Evolutionary conservation across 2,113 vertebrate species (phyloP), one percentile per base, ranked within the genome.

Genomic region (Neodontobutis hainanensis): DNA sequence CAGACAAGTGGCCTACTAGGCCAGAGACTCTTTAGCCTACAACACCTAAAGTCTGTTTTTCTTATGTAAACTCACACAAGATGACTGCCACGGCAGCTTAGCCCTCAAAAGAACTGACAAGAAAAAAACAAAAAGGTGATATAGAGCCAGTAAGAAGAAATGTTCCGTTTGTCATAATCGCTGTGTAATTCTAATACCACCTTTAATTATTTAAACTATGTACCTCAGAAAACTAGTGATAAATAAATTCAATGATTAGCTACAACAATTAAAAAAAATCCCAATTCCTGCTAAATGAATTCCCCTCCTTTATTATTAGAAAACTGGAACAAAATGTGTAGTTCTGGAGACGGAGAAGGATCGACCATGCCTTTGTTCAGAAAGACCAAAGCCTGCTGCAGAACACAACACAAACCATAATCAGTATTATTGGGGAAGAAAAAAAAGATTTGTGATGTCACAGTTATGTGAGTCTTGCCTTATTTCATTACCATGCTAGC

Each of bases 391-490:
- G 94, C 93, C 94, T 91, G 88, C 92, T 91, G 83, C 87, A 92
- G 93, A 95, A 94, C 92, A 93, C 92, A 77, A 32, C 88, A 90
- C 88, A 90, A 78, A 88, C 82, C 60, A 80, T 74, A 93, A 92
- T 95, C 95, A 95, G 95, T 96, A 94, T 97, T 96, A 94, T 89
- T 87, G 90, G 65, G 83, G 38, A 42, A 66, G 70, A 81, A 75
- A 82, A 85, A 88, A 84, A 83, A 77, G 75, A 89, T 90, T 89
- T 84, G 84, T 91, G 82, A 92, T 92, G 92, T 92, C 95, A 94
- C 93, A 90, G 88, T 93, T 90, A 78, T 87, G 90, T 92, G 92
- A 94, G 91, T 93, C 94, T 95, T 95, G 96, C 96, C 95, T 98
- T 96, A 96, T 92, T 94, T 94, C 92, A 92, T 91, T 90, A 91